Base-by-base conservation (phyloP, 2,797 vertebrate species). In the Darevskia nairensis region DNA sequence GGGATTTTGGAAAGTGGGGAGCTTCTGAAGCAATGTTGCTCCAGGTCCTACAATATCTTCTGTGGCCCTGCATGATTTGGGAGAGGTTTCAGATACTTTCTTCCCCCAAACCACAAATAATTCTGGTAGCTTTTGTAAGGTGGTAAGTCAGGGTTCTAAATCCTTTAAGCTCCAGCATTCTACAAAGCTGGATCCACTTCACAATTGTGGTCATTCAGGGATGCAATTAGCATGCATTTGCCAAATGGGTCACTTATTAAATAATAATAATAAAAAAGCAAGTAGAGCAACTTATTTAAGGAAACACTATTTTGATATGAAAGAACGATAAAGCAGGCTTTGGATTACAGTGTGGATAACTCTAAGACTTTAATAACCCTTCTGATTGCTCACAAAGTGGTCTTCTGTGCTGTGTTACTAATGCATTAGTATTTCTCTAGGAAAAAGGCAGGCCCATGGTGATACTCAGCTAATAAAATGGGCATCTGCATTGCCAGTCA, bases 281-380 rank as follows among this genome's bases (percentile, higher is more conserved):
- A 76, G 80, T 25, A 55, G 44, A 85, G 44, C 23, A 85, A 50
- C 69, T 80, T 85, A 59, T 41, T 81, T 80, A 75, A 85, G 83
- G 83, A 17, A 79, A 84, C 75, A 80, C 82, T 55, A 77, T 23
- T 87, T 81, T 87, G 77, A 66, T 85, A 81, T 46, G n/a, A 46
- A 89, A 85, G 7, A 85, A 75, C 68, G n/a, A 89, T 89, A 75
- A 76, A 85, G 59, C 39, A 81, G 78, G 29, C 64, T 89, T 75
- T 81, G 69, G 80, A 68, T 85, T 89, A 85, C 55, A 81, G 71
- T 23, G 17, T 46, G 61, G 69, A 66, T 81, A 66, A 89, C 85
- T 85, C 80, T 83, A 83, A 89, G 80, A 66, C 68, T 85, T 89
- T 75, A 89, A 89, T 89, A 89, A 81, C 59, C 55, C 79, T 85